Evolutionary conservation across 1,140 invertebrate species (phyloP), one percentile per base, ranked within the genome.

Genomic region (Catajapyx aquilonaris): DNA sequence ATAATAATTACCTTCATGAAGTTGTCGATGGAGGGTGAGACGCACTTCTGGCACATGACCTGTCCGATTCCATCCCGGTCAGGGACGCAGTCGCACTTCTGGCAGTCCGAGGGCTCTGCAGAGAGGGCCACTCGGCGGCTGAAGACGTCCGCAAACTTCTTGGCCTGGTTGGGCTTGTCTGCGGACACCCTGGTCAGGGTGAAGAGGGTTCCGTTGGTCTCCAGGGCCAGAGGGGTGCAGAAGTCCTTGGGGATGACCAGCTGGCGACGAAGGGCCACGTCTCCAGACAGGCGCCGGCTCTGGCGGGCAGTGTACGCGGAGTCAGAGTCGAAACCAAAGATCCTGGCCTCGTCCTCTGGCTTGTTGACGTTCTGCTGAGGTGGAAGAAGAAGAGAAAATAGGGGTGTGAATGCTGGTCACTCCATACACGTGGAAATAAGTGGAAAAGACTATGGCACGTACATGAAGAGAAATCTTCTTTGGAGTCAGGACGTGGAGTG

Each of bases 161-260:
- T 57, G 34, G 52, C 46, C 35, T 35, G 23, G 31, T 37, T 2
- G 20, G 35, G 30, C 21, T 31, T 13, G 7, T 21, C 20, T 16
- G 30, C 5, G 34, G 13, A 28, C 20, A 48, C 9, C 13, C 23
- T 23, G 9, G 39, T 16, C 16, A 49, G 13, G 44, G 55, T 54
- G 42, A 67, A 65, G 7, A 60, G 42, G 3, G 56, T 55, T 13
- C 66, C 66, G 35, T 61, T 59, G 4, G 59, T 55, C 37, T 58
- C 52, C 5, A 65, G 48, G 9, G 64, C 62, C 4, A 68, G 46
- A 5, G 55, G 53, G 5, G 55, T 52, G 47, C 63, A 68, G 31
- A 53, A 46, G 39, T 65, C 62, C 25, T 55, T 55, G 2, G 62
- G 63, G 20, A 56, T 44, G 11, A 45, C 42, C 18, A 67, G 35